phyloP scores from a whole-genome alignment of 2,888 invertebrate species.

The Trypoxylon attenuatum region DNA sequence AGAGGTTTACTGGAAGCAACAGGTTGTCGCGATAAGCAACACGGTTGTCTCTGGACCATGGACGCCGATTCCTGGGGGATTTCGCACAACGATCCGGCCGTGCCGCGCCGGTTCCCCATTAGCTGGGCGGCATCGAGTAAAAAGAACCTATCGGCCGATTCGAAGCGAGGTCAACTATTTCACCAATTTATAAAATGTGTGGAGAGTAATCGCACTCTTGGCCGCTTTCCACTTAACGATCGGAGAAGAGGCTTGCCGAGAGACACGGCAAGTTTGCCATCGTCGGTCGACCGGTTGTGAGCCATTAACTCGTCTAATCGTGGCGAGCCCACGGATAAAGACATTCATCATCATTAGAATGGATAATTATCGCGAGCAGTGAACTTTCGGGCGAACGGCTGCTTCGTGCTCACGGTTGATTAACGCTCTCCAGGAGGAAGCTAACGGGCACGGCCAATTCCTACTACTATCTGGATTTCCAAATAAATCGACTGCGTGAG shows the following conservation, averaged over 20 bases:
- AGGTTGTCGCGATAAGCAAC: background rate
- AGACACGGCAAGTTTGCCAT: constrained; percentile 16
- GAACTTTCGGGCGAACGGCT: constrained; percentile 38
- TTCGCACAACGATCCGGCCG: no score
- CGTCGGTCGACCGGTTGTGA: constrained; percentile 37
- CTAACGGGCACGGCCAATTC: constrained; percentile 59
- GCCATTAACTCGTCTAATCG: constrained; percentile 56
- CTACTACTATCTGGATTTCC: constrained; percentile 56
- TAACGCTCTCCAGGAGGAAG: constrained; percentile 49
- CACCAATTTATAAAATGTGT: background rate
- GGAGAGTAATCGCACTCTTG: constrained; percentile 2
- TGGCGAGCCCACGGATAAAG: constrained; percentile 50
- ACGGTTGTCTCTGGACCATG: background rate
- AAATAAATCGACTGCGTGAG: no score
- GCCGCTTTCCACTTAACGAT: constrained; percentile 22
- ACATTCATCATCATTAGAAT: constrained; percentile 60
- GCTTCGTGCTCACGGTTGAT: background rate
- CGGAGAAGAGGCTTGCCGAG: constrained; percentile 10
- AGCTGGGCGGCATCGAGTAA: no score
- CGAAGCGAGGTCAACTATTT: background rate
- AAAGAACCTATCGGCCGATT: no score
- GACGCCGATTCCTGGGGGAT: background rate
- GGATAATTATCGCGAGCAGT: constrained; percentile 55
- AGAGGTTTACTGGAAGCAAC: background rate
- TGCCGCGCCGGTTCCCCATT: no score